Evolutionary conservation across 2,888 invertebrate species (phyloP), one percentile per base, ranked within the genome.

Genomic region (Leptothorax acervorum): DNA sequence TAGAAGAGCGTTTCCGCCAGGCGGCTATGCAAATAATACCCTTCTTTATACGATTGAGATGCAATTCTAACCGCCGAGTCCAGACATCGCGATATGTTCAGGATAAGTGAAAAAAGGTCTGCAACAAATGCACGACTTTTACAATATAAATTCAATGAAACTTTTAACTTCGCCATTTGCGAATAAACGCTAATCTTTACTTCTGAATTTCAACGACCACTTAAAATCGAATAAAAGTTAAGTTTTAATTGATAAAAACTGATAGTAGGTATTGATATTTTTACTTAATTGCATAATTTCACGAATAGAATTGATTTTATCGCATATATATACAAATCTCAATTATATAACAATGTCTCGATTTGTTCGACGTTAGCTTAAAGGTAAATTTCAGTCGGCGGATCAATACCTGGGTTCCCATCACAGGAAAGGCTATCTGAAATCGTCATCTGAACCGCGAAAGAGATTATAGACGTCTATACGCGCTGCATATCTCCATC

Each of bases 381-480:
- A 84, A 62, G 66, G 63, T 68, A 74, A 82, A 74, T 74, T 85
- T 63, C 51, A 66, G 74, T 35, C 39, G 63, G 2, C 74, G 73
- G 83, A 83, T 83, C 87, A 66, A 81, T 87, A 83, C n/a, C 1
- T 42, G 63, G 63, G 66, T 83, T 87, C 55, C 71, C 53, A 78
- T 87, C 82, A 45, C 62, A 53, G 35, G 53, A 84, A 82, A 73
- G 79, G 60, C 76, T 87, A 87, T 85, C 66, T 74, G 45, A 55
- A 86, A 84, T 84, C 73, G 73, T 78, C 84, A 86, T 86, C 76
- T 73, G 57, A 84, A 68, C 68, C 57, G 74, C 76, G 82, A 82
- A 84, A 86, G 78, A 75, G 75, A 87, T 87, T 78, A 82, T 76
- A 76, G 55, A 53, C 68, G 81, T 87, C 85, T 60, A 81, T 84